phyloP scores from a whole-genome alignment of 2,888 invertebrate genomes.

The Lycophotia porphyrea region DNA sequence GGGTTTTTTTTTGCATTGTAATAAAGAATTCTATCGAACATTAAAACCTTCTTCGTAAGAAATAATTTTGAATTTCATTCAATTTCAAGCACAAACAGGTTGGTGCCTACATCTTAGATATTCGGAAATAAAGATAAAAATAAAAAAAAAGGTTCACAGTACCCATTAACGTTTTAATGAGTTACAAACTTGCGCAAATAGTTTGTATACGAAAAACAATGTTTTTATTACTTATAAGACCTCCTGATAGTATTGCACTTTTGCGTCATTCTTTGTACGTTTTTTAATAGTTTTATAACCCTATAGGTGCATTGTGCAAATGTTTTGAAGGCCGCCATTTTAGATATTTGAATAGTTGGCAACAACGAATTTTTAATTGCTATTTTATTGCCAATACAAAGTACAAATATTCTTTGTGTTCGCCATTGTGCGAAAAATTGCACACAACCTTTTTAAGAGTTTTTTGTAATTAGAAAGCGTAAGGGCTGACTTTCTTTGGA shows the following conservation, averaged over 20 bases:
- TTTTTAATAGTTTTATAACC: conserved; percentile 72
- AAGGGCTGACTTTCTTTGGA: conserved; percentile 67
- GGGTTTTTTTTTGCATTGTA: neutral
- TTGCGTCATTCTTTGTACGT: conserved; percentile 61
- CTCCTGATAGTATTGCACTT: conserved; percentile 40
- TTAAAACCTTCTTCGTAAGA: neutral
- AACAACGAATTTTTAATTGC: conserved; percentile 66
- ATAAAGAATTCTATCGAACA: neutral
- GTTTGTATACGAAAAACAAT: conserved; percentile 32
- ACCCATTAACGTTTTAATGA: conserved; percentile 33
- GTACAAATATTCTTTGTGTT: conserved; percentile 61
- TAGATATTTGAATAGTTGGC: conserved; percentile 58
- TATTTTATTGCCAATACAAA: conserved; percentile 65
- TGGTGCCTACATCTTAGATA: neutral
- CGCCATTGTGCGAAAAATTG: conserved; percentile 75
- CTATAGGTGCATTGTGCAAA: conserved; percentile 71
- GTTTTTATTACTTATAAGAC: conserved; percentile 36
- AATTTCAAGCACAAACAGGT: neutral
- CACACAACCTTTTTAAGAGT: conserved; percentile 66
- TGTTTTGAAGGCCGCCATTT: conserved; percentile 64
- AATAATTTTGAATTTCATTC: neutral
- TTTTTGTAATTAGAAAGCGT: conserved; percentile 80
- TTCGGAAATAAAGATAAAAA: conserved; percentile 3
- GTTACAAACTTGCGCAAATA: conserved; percentile 49
- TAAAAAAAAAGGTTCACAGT: conserved; percentile 28